These are phyloP conservation scores for Aphidoletes aphidimyza DNA, from an alignment of 2,888 invertebrate species.

Conservation along the genomic window DNA sequence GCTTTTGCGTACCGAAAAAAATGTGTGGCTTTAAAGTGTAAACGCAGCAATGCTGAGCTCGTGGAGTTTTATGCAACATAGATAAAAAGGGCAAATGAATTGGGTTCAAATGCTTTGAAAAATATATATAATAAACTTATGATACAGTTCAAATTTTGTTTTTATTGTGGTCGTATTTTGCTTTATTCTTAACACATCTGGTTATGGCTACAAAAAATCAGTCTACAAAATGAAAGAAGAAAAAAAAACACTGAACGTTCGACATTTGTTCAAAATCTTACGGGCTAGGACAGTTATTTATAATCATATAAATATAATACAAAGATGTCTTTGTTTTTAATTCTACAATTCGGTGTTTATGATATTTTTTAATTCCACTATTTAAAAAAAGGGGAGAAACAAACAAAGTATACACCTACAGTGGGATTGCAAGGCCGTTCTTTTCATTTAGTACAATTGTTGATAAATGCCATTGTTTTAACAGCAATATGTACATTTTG, in stretches of 20 bases:
- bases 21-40: too few species aligned
- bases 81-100: too few species aligned
- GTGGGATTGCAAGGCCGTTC: neutral
- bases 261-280: slow-evolving; percentile 18
- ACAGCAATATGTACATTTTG: neutral
- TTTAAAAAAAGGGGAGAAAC: neutral
- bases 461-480: neutral
- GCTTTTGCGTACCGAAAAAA: too few species aligned
- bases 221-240: slow-evolving; percentile 34
- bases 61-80: neutral
- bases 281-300: neutral
- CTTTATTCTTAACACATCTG: neutral
- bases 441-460: too few species aligned
- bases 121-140: neutral
- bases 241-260: neutral
- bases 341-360: neutral
- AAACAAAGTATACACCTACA: neutral
- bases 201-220: slow-evolving; percentile 34
- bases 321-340: slow-evolving; percentile 16
- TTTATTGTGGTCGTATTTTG: neutral
- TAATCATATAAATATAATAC: slow-evolving; percentile 44
- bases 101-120: neutral
- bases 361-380: neutral
- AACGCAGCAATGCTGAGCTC: too few species aligned
- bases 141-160: neutral